These are phyloP conservation scores for Antitype chi DNA, from an alignment of 2,888 invertebrate species.

Conservation along the genomic window DNA sequence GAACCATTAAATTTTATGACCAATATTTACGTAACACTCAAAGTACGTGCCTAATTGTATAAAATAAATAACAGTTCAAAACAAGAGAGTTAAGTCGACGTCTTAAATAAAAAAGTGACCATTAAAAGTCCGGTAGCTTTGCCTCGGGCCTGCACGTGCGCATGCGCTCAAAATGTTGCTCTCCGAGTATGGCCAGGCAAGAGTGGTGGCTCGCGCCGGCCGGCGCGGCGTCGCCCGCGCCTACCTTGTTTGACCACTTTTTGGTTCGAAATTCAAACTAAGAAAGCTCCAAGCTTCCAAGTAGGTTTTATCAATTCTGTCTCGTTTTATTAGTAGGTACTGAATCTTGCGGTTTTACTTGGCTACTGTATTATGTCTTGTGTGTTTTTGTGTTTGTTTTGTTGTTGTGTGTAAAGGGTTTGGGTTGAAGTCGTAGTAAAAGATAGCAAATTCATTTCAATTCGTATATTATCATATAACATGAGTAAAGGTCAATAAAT, in stretches of 20 bases:
- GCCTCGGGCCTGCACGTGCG: constrained; percentile 86
- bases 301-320: constrained; percentile 72
- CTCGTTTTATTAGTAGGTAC: constrained; percentile 69
- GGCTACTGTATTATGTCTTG: constrained; percentile 58
- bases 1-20: constrained; percentile 32
- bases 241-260: constrained; percentile 84
- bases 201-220: constrained; percentile 74
- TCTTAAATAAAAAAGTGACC: constrained; percentile 79
- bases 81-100: constrained; percentile 74
- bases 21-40: constrained; percentile 44
- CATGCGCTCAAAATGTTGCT: constrained; percentile 71
- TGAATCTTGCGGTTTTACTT: constrained; percentile 58
- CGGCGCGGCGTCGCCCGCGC: constrained; percentile 73
- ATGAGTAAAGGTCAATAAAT: constrained; percentile 75
- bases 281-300: constrained; percentile 68
- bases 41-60: constrained; percentile 65
- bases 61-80: constrained; percentile 71
- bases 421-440: constrained; percentile 69
- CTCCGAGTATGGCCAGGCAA: constrained; percentile 70
- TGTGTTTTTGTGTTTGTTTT: constrained; percentile 56
- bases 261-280: constrained; percentile 66
- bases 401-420: constrained; percentile 57
- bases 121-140: constrained; percentile 86
- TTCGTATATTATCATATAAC: constrained; percentile 77
- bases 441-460: constrained; percentile 78